phyloP scores from a whole-genome alignment of 2,888 invertebrate species.

The Melinaea marsaeus region DNA sequence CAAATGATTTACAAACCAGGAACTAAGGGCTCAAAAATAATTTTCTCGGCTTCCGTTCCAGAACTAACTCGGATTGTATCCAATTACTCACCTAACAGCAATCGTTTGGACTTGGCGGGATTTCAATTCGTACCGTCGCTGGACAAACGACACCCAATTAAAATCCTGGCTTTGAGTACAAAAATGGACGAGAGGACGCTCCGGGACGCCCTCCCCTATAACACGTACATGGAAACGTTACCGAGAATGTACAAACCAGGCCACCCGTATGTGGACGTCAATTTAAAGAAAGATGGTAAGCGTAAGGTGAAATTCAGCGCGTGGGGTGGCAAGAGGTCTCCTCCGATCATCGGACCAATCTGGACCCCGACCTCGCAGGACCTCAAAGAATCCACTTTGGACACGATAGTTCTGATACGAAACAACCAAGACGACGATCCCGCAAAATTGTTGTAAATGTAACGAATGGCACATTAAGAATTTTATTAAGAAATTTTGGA shows the following conservation, averaged over 20 bases:
- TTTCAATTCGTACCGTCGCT: constrained; percentile 53
- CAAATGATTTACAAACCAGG: constrained; percentile 64
- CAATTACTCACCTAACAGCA: constrained; percentile 49
- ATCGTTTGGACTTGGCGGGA: constrained; percentile 49
- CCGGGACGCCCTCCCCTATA: constrained; percentile 59
- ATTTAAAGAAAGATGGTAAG: constrained; percentile 67
- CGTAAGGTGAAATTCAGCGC: constrained; percentile 71
- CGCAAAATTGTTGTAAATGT: constrained; percentile 25
- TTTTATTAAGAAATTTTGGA: background rate
- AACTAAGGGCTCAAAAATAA: constrained; percentile 53
- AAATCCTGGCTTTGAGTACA: constrained; percentile 54
- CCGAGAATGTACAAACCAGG: constrained; percentile 61
- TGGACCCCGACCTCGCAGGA: constrained; percentile 60
- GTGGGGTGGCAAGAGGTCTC: constrained; percentile 70
- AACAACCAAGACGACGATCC: constrained; percentile 39
- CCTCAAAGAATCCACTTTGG: constrained; percentile 52
- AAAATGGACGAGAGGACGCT: constrained; percentile 46
- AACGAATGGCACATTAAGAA: constrained; percentile 15
- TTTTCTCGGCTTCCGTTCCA: constrained; percentile 59
- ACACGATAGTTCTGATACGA: constrained; percentile 57
- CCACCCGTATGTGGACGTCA: constrained; percentile 61
- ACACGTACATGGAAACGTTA: constrained; percentile 50
- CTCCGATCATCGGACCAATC: constrained; percentile 70
- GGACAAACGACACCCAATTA: constrained; percentile 60
- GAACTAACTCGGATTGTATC: constrained; percentile 61